These are phyloP conservation scores for Sinodicranocentrus sp. DNA, from an alignment of 2,888 invertebrate genomes.

Conservation along the genomic window DNA sequence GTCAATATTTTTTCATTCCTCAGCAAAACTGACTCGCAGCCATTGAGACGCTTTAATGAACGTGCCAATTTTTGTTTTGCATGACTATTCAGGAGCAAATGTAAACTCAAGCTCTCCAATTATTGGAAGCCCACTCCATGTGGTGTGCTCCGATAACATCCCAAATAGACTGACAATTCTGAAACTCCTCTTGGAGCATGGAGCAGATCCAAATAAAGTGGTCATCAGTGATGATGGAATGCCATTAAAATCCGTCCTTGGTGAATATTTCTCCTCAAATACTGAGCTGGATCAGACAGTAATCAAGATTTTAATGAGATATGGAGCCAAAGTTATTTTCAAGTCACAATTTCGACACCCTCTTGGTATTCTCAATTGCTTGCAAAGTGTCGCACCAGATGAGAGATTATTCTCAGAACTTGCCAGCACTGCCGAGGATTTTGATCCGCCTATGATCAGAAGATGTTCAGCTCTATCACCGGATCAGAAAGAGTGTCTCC, in stretches of 20 bases:
- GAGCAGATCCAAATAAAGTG: slow-evolving; percentile 87
- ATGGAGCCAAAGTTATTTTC: slow-evolving; percentile 86
- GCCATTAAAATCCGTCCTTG: slow-evolving; percentile 87
- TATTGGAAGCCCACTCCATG: slow-evolving; percentile 89
- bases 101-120: slow-evolving; percentile 90
- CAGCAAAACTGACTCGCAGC: background rate
- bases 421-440: slow-evolving; percentile 82
- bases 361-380: slow-evolving; percentile 88
- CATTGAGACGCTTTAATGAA: background rate
- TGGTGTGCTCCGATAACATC: slow-evolving; percentile 89
- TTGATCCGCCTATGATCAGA: slow-evolving; percentile 89
- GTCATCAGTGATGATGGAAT: slow-evolving; percentile 86
- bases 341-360: slow-evolving; percentile 91
- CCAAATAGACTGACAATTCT: slow-evolving; percentile 81
- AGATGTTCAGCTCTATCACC: slow-evolving; percentile 84
- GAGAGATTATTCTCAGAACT: slow-evolving; percentile 81
- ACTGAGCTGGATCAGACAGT: slow-evolving; percentile 83
- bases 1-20: background rate
- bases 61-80: slow-evolving; percentile 48
- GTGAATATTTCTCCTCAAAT: slow-evolving; percentile 89
- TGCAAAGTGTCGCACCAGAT: slow-evolving; percentile 83
- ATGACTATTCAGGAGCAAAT: slow-evolving; percentile 86
- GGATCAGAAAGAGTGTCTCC: slow-evolving; percentile 83
- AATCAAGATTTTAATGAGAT: slow-evolving; percentile 84
- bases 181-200: slow-evolving; percentile 84